Evolutionary conservation across 2,888 invertebrate genomes (phyloP).

Genomic region (Rhopalosiphum nymphaeae): DNA sequence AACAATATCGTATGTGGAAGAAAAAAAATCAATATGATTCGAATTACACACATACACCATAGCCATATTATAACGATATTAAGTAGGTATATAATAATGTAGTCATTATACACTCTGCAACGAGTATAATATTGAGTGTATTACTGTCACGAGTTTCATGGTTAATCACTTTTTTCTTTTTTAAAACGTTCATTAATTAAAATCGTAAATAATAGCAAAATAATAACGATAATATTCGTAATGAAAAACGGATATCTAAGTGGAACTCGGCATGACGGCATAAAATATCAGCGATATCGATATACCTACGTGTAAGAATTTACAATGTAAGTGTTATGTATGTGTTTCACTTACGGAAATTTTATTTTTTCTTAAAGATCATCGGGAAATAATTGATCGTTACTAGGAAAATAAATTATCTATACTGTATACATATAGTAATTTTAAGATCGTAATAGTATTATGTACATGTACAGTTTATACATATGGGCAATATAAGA

Average conservation of each 20-base stretch:
- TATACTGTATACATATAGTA: neutral
- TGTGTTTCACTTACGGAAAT: neutral
- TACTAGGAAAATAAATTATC: neutral
- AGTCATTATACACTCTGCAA: neutral
- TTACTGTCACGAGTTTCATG: neutral
- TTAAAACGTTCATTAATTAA: neutral
- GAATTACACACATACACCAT: neutral
- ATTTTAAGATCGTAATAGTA: neutral
- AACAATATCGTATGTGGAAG: neutral
- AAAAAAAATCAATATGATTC: constrained; percentile 1
- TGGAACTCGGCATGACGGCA: neutral
- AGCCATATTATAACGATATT: neutral
- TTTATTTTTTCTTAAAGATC: neutral
- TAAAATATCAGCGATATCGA: neutral
- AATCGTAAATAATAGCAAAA: neutral
- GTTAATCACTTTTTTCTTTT: neutral
- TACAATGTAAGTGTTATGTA: neutral
- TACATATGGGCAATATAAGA: neutral
- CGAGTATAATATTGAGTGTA: neutral
- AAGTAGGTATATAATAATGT: neutral
- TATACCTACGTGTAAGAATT: neutral
- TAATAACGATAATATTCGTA: neutral
- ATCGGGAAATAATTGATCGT: neutral
- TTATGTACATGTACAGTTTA: neutral
- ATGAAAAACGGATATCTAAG: too few relatives aligned